A percentile compares a stretch with the other conserved stretches of the same genome.
phyloP scores from a whole-genome alignment of 2,113 vertebrate genomes.

The Eolophus roseicapilla region DNA sequence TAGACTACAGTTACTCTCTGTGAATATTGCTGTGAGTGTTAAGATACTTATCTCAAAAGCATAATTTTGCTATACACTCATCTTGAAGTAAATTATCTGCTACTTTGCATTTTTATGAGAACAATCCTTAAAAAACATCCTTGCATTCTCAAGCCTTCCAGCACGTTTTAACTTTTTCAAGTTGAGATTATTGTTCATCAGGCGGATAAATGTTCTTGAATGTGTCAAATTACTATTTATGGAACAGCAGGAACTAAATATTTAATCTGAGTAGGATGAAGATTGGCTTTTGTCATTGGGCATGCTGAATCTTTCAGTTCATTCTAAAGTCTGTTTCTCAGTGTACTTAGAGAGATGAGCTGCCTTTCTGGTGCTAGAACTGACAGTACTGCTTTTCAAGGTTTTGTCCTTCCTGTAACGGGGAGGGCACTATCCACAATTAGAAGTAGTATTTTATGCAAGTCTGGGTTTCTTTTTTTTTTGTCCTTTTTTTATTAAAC shows the following conservation, averaged over 20 bases:
- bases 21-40: conserved; percentile 20
- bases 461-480: not conserved
- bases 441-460: not conserved
- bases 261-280: not conserved
- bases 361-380: not conserved
- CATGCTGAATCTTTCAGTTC: not conserved
- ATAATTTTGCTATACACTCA: conserved; percentile 14
- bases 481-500: not conserved
- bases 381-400: not conserved
- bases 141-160: not conserved
- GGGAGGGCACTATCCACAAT: not conserved
- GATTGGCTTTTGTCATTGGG: not conserved
- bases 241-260: not conserved
- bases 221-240: not conserved
- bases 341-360: not conserved
- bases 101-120: conserved; percentile 16
- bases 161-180: not conserved
- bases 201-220: not conserved
- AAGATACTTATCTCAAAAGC: conserved; percentile 36
- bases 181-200: not conserved
- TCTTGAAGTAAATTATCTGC: not conserved
- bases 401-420: not conserved
- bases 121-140: not conserved
- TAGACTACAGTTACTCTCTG: conserved; percentile 6
- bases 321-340: not conserved